Evolutionary conservation across 2,888 invertebrate species (phyloP).

Genomic region (Leptopilina syphax): DNA sequence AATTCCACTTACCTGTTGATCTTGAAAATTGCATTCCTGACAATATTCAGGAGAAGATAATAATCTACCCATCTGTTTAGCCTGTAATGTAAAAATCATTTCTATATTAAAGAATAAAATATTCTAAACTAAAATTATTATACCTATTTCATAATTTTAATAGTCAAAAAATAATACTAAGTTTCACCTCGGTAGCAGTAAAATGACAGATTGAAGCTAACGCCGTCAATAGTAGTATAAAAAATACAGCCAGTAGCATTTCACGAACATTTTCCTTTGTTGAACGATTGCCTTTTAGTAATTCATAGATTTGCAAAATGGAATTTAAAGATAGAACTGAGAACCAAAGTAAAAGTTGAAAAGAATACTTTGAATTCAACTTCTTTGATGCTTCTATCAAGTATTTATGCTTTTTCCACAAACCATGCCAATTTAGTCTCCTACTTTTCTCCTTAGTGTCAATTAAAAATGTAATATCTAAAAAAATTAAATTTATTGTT

Average conservation of each 20-base stretch:
- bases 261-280: not conserved
- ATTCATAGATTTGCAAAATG: not conserved
- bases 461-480: not conserved
- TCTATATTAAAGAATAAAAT: not conserved
- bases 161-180: not conserved
- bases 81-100: not conserved
- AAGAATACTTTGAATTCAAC: not conserved
- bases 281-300: not conserved
- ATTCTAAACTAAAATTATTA: no score
- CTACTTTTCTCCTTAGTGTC: not conserved
- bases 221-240: not conserved
- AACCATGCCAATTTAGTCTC: not conserved
- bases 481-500: not conserved
- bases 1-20: not conserved
- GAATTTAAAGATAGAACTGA: not conserved
- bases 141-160: no score
- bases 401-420: conserved; percentile 5
- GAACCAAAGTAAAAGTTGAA: conserved; percentile 18
- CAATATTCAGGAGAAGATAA: not conserved
- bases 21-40: not conserved
- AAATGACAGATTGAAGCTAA: not conserved
- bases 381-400: not conserved
- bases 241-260: not conserved
- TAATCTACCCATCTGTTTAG: not conserved
- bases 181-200: not conserved